Evolutionary conservation across 2,797 vertebrate species (phyloP).

Genomic region (Cyprinodon diabolis): DNA sequence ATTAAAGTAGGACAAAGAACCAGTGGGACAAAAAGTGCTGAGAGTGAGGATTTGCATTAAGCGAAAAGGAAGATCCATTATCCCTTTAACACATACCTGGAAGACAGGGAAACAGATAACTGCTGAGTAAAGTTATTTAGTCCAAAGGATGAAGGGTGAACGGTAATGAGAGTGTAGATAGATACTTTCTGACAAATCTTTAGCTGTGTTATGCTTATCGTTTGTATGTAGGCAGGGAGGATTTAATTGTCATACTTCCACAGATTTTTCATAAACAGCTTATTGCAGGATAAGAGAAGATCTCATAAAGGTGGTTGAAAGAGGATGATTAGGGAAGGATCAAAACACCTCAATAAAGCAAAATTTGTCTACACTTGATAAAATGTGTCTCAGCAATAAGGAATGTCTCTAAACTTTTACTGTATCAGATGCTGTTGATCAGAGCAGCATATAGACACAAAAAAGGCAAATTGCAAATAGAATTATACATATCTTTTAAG

Average conservation of each 20-base stretch:
- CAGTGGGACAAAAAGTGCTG: conserved; percentile 53
- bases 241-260: conserved; percentile 22
- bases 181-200: conserved; percentile 31
- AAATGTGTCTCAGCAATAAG: too few species aligned
- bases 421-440: too few species aligned
- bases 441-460: too few species aligned
- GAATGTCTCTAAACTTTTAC: too few species aligned
- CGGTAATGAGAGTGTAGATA: conserved; percentile 14
- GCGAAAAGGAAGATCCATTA: conserved; percentile 55
- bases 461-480: too few species aligned
- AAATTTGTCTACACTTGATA: too few species aligned
- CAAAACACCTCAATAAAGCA: conserved; percentile 7
- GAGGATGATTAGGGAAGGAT: conserved; percentile 43
- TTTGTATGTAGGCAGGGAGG: conserved; percentile 22
- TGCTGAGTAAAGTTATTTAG: conserved; percentile 45
- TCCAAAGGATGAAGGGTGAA: conserved; percentile 35
- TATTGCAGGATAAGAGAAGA: conserved; percentile 24
- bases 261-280: conserved; percentile 10
- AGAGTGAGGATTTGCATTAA: conserved; percentile 61
- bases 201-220: conserved; percentile 47
- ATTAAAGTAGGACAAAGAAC: conserved; percentile 71
- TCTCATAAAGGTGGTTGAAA: conserved; percentile 17
- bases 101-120: conserved; percentile 49
- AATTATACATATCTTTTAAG: too few species aligned
- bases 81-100: conserved; percentile 61